Conservation (phyloP, 1,140 invertebrate genomes). For the Atta colombica region DNA sequence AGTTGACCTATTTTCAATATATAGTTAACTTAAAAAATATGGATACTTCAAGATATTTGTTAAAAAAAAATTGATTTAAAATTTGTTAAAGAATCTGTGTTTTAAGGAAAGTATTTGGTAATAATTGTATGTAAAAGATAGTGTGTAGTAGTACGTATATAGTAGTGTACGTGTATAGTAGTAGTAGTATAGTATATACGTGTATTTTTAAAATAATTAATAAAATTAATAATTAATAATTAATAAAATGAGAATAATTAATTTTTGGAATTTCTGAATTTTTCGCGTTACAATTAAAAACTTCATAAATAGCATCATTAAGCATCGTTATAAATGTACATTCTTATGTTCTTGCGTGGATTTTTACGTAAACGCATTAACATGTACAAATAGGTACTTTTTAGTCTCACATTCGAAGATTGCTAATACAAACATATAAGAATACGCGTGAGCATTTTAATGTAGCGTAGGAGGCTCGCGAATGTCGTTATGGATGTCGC, state of each 20-base stretch:
- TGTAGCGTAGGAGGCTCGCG: conserved; percentile 1
- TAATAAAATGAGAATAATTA: background rate
- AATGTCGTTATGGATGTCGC: conserved; percentile 36
- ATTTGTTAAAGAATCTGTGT: background rate
- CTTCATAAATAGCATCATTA: no score
- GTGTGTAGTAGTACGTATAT: no score
- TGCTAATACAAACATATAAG: conserved; percentile 4
- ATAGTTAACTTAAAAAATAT: background rate
- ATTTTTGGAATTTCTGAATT: background rate
- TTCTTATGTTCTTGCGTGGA: background rate
- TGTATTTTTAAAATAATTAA: no score
- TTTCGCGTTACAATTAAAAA: background rate
- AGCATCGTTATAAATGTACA: background rate
- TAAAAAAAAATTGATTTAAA: background rate
- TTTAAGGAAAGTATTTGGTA: background rate
- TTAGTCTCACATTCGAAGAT: conserved; percentile 1
- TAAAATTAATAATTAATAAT: no score
- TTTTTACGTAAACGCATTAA: background rate
- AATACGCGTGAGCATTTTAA: background rate
- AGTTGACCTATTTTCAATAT: background rate
- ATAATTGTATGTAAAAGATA: conserved; percentile 3
- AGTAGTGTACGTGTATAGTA: no score
- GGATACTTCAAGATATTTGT: background rate
- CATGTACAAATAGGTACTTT: background rate
- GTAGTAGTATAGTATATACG: background rate